Percentiles rank a stretch among this genome's conserved stretches.
phyloP scores from a whole-genome alignment of 1,140 invertebrate species.

The Drosophila elegans region DNA sequence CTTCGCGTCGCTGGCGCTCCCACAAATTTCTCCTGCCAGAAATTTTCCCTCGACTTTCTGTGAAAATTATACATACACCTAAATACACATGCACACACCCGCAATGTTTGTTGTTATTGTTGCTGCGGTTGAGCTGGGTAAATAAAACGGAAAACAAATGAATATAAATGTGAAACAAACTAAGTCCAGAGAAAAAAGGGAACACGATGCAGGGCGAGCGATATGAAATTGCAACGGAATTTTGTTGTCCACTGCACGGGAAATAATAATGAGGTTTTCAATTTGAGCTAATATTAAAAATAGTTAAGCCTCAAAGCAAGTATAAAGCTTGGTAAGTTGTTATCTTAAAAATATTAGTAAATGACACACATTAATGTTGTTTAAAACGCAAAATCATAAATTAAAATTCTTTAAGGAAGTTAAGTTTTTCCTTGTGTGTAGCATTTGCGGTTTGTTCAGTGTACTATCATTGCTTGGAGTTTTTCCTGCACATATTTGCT shows the following conservation, averaged over 20 bases:
- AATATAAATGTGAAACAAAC: conserved; percentile 81
- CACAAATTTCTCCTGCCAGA: conserved; percentile 34
- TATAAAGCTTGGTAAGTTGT: no score
- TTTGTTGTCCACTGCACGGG: conserved; percentile 32
- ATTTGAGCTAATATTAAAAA: no score
- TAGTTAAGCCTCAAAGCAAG: no score
- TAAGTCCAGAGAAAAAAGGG: conserved; percentile 46
- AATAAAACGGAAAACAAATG: conserved; percentile 82
- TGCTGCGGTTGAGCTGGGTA: conserved; percentile 61
- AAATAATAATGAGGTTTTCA: not conserved
- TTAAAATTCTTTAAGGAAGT: not conserved
- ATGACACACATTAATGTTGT: no score
- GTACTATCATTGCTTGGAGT: conserved; percentile 62
- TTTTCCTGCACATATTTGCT: conserved; percentile 73
- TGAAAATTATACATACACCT: conserved; percentile 68
- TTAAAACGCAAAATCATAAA: not conserved
- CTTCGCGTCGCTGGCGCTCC: conserved; percentile 12
- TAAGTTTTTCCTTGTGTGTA: conserved; percentile 7
- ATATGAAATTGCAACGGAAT: conserved; percentile 55
- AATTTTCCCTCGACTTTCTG: conserved; percentile 45
- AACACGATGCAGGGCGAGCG: conserved; percentile 13
- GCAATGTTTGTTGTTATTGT: conserved; percentile 15
- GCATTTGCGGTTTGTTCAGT: conserved; percentile 4
- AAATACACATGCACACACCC: conserved; percentile 42
- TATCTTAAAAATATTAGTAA: no score